phyloP scores from a whole-genome alignment of 2,888 invertebrate species.

The Escarpia spicata region DNA sequence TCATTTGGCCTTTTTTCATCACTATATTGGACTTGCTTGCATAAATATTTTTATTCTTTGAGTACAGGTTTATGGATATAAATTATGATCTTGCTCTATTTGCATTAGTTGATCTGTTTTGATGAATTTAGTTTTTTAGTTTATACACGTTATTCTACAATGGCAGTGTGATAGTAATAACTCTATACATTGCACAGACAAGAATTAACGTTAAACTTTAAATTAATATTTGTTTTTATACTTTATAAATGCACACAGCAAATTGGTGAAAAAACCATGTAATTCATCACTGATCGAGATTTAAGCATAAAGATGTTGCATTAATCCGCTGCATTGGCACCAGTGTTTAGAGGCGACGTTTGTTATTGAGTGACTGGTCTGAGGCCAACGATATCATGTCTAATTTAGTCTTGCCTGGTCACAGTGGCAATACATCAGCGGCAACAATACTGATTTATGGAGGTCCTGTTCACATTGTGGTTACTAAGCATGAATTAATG shows the following conservation, averaged over 20 bases:
- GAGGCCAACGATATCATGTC: neutral
- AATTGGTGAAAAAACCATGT: neutral
- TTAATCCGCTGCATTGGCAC: neutral
- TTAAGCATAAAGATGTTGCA: neutral
- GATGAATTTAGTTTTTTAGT: too few relatives aligned
- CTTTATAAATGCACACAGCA: neutral
- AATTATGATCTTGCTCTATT: too few relatives aligned
- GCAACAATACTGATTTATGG: conserved; percentile 7
- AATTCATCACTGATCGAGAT: neutral
- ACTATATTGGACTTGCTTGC: too few relatives aligned
- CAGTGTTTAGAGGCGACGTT: neutral
- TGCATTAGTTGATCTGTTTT: too few relatives aligned
- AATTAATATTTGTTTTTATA: too few relatives aligned
- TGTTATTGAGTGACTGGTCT: neutral
- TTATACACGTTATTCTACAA: too few relatives aligned
- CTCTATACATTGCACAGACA: too few relatives aligned
- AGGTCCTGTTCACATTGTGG: neutral
- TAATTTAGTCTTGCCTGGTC: conserved; percentile 9
- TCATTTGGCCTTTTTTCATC: too few relatives aligned
- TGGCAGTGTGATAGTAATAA: too few relatives aligned
- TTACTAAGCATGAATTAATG: conserved; percentile 16
- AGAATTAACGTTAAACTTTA: too few relatives aligned
- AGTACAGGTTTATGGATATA: too few relatives aligned
- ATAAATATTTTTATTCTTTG: too few relatives aligned
- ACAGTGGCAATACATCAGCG: conserved; percentile 16